These are phyloP conservation scores for Hirtodrosophila cameraria DNA, from an alignment of 2,888 invertebrate species.

Conservation along the genomic window DNA sequence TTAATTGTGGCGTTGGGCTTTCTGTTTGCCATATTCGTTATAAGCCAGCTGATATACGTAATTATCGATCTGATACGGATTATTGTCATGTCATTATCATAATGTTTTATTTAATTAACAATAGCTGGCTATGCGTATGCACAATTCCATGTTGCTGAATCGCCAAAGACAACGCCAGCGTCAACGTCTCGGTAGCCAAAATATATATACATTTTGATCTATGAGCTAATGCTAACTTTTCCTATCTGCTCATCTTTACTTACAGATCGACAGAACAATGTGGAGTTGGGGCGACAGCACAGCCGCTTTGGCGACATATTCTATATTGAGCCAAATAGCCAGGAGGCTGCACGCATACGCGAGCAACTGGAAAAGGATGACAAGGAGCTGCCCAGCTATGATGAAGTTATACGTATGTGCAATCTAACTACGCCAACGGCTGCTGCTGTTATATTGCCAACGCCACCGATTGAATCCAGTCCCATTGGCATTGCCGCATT, in stretches of 20 bases:
- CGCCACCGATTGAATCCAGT: constrained; percentile 25
- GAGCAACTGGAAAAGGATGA: constrained; percentile 81
- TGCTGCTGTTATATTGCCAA: constrained; percentile 29
- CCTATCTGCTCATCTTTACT: constrained; percentile 6
- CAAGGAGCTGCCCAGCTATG: constrained; percentile 82
- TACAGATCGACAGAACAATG: constrained; percentile 77
- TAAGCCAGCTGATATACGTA: constrained; percentile 61
- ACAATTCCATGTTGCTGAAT: constrained; percentile 40
- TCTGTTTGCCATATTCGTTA: constrained; percentile 46
- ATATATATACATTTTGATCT: too few relatives aligned
- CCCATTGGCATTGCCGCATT: constrained; percentile 64
- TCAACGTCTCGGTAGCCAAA: constrained; percentile 37
- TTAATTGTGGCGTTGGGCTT: constrained; percentile 50
- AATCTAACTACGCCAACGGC: constrained; percentile 55
- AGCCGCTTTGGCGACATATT: constrained; percentile 78
- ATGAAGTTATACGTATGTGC: constrained; percentile 82
- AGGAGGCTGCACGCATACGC: constrained; percentile 73
- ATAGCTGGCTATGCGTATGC: constrained; percentile 63
- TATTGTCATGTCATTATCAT: not conserved
- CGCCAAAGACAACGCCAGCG: constrained; percentile 42
- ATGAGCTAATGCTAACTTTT: too few relatives aligned
- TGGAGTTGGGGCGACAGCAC: constrained; percentile 51
- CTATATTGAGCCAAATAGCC: constrained; percentile 76
- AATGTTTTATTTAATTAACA: constrained; percentile 27
- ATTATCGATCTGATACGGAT: constrained; percentile 17